Conservation (phyloP, 2,113 vertebrate genomes). For the Chlorocebus sabaeus region DNA sequence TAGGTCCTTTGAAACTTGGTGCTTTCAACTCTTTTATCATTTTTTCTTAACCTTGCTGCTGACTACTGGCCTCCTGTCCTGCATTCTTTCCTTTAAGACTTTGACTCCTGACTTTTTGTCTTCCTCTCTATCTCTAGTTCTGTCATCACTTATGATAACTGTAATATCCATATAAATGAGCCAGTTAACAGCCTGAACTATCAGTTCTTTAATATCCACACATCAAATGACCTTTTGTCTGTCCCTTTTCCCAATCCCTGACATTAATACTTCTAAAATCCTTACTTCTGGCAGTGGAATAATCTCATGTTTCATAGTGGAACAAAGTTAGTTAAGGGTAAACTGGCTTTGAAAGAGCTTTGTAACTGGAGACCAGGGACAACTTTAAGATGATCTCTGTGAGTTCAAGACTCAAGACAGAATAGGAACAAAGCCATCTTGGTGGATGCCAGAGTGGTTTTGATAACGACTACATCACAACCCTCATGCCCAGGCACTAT, state of each 20-base stretch:
- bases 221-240: background rate
- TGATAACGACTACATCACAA: background rate
- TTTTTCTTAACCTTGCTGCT: background rate
- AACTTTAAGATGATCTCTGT: background rate
- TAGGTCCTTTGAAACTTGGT: background rate
- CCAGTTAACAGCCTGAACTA: background rate
- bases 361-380: background rate
- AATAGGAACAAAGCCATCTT: background rate
- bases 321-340: background rate
- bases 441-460: background rate
- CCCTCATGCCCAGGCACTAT: background rate
- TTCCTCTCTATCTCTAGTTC: background rate
- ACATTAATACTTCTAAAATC: background rate
- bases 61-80: background rate
- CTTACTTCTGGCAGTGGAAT: background rate
- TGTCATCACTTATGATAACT: background rate
- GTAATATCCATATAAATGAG: background rate
- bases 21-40: background rate
- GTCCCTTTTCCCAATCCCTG: background rate
- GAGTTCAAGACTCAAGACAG: background rate
- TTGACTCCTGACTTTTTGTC: background rate
- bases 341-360: background rate
- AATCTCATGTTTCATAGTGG: background rate
- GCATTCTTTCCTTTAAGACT: background rate
- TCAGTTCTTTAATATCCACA: background rate